These are phyloP conservation scores for Ammodytes dubius DNA, from an alignment of 2,113 vertebrate species.

Conservation along the genomic window DNA sequence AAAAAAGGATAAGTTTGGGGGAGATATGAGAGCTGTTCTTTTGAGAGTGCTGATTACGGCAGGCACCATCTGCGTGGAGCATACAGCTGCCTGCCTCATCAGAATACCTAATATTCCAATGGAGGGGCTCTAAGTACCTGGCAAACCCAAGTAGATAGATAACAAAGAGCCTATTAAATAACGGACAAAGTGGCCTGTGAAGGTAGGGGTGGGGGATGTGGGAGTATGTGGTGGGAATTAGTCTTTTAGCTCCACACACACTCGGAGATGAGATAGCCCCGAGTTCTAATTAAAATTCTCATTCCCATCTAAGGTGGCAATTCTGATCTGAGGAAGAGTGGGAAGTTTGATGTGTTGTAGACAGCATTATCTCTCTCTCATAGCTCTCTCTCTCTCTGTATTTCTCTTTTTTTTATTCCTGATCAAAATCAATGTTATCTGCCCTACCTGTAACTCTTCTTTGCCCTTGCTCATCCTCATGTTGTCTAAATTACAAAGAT, in stretches of 20 bases:
- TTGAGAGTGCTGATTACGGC: conserved; percentile 76
- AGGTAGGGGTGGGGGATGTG: conserved; percentile 69
- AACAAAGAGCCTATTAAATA: conserved; percentile 83
- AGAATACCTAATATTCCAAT: conserved; percentile 80
- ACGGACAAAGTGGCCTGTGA: conserved; percentile 78
- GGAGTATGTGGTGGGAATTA: conserved; percentile 72
- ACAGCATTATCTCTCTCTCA: conserved; percentile 33
- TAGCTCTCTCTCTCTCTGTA: conserved; percentile 14
- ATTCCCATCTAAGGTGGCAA: conserved; percentile 80
- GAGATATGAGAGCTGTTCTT: conserved; percentile 75
- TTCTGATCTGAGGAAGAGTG: conserved; percentile 80
- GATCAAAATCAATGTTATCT: conserved; percentile 77
- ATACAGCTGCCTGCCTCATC: conserved; percentile 79
- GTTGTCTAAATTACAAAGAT: conserved; percentile 44
- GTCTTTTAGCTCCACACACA: conserved; percentile 79
- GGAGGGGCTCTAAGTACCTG: conserved; percentile 79
- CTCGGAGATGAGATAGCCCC: conserved; percentile 79
- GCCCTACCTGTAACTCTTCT: conserved; percentile 56
- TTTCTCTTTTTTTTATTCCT: conserved; percentile 53
- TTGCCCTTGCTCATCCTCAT: conserved; percentile 60
- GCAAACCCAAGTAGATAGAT: conserved; percentile 81
- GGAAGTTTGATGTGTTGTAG: conserved; percentile 73
- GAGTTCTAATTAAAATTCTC: conserved; percentile 84
- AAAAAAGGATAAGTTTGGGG: conserved; percentile 76
- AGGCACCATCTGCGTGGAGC: conserved; percentile 75